Evolutionary conservation across 2,797 vertebrate species (phyloP).

Genomic region (Balearica regulorum): DNA sequence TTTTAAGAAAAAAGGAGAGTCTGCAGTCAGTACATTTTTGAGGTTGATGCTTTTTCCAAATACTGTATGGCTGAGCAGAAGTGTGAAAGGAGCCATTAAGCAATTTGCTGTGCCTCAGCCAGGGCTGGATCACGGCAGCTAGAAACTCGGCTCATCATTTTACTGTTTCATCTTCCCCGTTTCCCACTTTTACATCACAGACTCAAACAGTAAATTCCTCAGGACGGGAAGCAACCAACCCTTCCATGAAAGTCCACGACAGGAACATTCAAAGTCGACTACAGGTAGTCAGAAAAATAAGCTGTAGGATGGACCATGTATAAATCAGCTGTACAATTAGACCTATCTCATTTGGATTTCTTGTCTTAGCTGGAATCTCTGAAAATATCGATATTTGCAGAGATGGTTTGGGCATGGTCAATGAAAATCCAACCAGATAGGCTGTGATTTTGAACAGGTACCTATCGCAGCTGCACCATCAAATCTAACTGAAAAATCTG

Average conservation of each 20-base stretch:
- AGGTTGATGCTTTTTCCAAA: neutral
- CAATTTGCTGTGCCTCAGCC: neutral
- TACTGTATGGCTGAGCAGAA: neutral
- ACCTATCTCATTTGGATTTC: neutral
- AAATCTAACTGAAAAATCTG: neutral
- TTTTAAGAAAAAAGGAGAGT: neutral
- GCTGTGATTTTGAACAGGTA: neutral
- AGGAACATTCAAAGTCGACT: neutral
- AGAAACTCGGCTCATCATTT: neutral
- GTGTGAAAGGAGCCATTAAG: conserved; percentile 15
- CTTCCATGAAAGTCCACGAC: neutral
- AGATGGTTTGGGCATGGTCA: neutral
- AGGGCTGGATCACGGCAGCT: neutral
- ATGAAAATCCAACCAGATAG: neutral
- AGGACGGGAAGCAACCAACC: neutral
- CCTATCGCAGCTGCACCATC: neutral
- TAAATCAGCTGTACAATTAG: neutral
- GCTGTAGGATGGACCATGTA: neutral
- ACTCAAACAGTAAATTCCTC: neutral
- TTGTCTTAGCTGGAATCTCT: neutral
- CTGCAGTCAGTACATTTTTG: neutral
- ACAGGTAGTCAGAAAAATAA: neutral
- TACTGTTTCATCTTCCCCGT: neutral
- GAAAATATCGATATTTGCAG: neutral
- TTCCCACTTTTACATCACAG: neutral